phyloP scores from a whole-genome alignment of 2,888 invertebrate species.

The Amphimallon solstitiale region DNA sequence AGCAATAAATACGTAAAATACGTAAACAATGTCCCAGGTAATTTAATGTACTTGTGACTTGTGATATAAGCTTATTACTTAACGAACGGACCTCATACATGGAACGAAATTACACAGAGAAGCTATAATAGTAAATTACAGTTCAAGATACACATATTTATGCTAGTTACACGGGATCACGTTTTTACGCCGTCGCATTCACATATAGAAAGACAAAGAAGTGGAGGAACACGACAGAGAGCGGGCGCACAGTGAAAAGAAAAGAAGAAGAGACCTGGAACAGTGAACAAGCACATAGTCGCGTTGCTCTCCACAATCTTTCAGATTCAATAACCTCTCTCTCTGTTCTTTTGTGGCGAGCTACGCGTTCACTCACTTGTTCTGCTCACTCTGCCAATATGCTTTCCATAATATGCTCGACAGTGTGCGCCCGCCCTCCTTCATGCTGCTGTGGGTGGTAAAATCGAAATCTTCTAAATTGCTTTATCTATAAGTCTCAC shows the following conservation, averaged over 20 bases:
- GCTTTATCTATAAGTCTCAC: constrained; percentile 14
- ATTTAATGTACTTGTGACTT: no score
- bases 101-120: constrained; percentile 47
- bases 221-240: not conserved
- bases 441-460: constrained; percentile 18
- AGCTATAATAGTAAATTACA: constrained; percentile 53
- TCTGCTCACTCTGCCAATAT: not conserved
- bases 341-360: not conserved
- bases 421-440: constrained; percentile 1
- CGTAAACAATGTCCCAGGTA: not conserved
- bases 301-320: no score
- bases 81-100: constrained; percentile 13
- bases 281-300: constrained; percentile 1
- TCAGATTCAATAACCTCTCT: constrained; percentile 1
- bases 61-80: not conserved
- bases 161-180: constrained; percentile 44
- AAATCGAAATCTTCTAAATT: constrained; percentile 26
- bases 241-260: not conserved
- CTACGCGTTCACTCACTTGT: no score
- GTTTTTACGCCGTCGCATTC: constrained; percentile 44
- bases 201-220: no score
- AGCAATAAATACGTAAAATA: no score
- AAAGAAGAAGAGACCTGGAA: not conserved
- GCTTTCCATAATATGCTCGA: constrained; percentile 1
- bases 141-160: constrained; percentile 45